Percentiles rank a stretch among this genome's conserved stretches.
phyloP scores from a whole-genome alignment of 2,113 vertebrate species.

The Miniopterus natalensis region DNA sequence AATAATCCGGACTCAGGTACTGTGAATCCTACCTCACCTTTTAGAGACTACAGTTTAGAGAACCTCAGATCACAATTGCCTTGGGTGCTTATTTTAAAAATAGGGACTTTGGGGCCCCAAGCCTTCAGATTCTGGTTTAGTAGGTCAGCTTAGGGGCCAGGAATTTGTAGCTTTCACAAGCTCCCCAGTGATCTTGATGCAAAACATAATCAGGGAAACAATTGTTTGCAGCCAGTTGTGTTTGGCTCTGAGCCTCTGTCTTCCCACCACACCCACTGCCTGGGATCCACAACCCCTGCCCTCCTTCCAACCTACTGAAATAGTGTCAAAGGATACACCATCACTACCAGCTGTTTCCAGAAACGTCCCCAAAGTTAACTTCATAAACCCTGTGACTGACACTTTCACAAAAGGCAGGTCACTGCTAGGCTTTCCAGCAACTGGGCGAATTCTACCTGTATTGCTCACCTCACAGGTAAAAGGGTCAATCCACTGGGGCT shows the following conservation, averaged over 20 bases:
- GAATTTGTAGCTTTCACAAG: background rate
- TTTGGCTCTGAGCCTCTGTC: background rate
- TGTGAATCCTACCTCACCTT: background rate
- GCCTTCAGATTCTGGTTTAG: background rate
- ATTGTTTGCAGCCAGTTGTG: background rate
- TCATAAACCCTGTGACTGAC: background rate
- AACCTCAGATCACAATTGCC: background rate
- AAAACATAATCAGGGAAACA: background rate
- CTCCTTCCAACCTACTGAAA: background rate
- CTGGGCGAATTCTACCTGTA: background rate
- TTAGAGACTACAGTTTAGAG: background rate
- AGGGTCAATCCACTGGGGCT: background rate
- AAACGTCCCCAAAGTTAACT: background rate
- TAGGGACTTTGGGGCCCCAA: background rate
- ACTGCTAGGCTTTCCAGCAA: background rate
- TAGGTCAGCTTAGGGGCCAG: background rate
- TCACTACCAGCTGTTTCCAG: background rate
- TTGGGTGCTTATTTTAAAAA: background rate
- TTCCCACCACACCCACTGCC: background rate
- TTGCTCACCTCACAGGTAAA: background rate
- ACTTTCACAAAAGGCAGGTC: background rate
- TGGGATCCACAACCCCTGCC: background rate
- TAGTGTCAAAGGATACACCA: background rate
- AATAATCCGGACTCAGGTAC: background rate
- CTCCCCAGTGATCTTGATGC: background rate